Percentiles rank a stretch among this genome's conserved stretches.
These are phyloP conservation scores for Rousettus madagascariensis DNA, from an alignment of 2,797 vertebrate genomes.

Conservation along the genomic window DNA sequence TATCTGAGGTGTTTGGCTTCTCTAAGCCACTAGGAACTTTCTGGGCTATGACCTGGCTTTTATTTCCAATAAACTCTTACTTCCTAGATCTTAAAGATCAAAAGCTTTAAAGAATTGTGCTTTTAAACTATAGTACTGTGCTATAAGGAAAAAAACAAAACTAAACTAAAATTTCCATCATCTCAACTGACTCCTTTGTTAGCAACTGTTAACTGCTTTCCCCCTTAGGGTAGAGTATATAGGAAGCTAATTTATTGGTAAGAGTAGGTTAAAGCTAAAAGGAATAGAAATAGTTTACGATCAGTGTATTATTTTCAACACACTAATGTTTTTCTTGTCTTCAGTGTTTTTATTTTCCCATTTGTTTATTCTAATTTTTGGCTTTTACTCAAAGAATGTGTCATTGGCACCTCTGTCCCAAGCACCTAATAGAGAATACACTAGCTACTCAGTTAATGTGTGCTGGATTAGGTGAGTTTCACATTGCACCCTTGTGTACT, in stretches of 20 bases:
- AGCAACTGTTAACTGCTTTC: background rate
- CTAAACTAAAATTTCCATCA: background rate
- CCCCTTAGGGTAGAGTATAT: background rate
- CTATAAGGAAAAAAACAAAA: background rate
- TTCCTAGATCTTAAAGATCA: constrained; percentile 9
- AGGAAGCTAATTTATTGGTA: background rate
- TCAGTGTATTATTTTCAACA: background rate
- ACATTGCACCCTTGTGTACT: background rate
- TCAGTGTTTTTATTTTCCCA: background rate
- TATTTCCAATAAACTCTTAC: background rate
- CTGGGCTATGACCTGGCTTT: background rate
- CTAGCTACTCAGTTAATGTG: background rate
- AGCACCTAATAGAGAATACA: too few species aligned
- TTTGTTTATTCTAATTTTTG: background rate
- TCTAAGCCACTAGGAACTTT: background rate
- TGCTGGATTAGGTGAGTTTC: background rate
- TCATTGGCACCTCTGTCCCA: background rate
- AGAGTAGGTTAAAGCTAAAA: background rate
- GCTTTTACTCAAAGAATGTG: background rate
- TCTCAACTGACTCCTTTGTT: background rate
- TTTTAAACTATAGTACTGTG: background rate
- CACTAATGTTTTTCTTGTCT: background rate
- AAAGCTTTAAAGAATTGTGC: background rate
- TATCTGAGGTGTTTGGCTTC: background rate
- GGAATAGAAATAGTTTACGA: background rate